A percentile compares a stretch with the other conserved stretches of the same genome.
phyloP scores from a whole-genome alignment of 1,140 invertebrate genomes.

The Drosophila baimaii region DNA sequence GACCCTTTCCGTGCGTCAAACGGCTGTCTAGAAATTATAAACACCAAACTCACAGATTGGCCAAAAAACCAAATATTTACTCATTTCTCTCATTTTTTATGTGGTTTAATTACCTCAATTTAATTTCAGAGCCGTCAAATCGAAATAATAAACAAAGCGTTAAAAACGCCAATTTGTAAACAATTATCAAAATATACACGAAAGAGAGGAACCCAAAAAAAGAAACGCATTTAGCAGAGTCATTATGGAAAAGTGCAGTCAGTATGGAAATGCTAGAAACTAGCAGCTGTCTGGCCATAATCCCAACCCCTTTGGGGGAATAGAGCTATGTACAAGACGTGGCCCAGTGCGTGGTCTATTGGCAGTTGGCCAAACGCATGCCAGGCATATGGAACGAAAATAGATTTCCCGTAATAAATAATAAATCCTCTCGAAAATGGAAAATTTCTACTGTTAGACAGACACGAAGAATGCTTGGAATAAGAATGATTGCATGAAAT shows the following conservation, averaged over 20 bases:
- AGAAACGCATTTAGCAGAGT: conserved; percentile 41
- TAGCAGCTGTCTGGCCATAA: conserved; percentile 61
- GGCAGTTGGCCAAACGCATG: conserved; percentile 69
- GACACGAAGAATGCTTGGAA: conserved; percentile 45
- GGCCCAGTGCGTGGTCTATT: conserved; percentile 64
- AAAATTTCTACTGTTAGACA: conserved; percentile 56
- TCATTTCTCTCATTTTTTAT: conserved; percentile 30
- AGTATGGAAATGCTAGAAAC: conserved; percentile 29
- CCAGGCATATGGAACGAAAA: conserved; percentile 60
- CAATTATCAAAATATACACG: conserved; percentile 56
- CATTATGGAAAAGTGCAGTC: conserved; percentile 64
- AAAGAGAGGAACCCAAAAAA: conserved; percentile 11
- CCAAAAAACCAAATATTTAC: conserved; percentile 62
- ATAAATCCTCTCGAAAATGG: conserved; percentile 58
- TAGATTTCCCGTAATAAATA: conserved; percentile 73
- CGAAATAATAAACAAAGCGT: conserved; percentile 68
- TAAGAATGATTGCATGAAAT: conserved; percentile 63
- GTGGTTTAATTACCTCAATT: conserved; percentile 69
- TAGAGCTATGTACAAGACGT: conserved; percentile 29
- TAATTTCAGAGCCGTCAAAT: conserved; percentile 54
- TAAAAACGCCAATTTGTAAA: conserved; percentile 66
- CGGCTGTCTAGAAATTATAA: conserved; percentile 19
- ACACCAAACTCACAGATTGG: conserved; percentile 22
- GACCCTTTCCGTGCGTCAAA: conserved; percentile 56
- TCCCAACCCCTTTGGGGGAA: conserved; percentile 23